Evolutionary conservation across 2,888 invertebrate genomes (phyloP), one percentile per base, ranked within the genome.

Genomic region (Pseudococcus longispinus): DNA sequence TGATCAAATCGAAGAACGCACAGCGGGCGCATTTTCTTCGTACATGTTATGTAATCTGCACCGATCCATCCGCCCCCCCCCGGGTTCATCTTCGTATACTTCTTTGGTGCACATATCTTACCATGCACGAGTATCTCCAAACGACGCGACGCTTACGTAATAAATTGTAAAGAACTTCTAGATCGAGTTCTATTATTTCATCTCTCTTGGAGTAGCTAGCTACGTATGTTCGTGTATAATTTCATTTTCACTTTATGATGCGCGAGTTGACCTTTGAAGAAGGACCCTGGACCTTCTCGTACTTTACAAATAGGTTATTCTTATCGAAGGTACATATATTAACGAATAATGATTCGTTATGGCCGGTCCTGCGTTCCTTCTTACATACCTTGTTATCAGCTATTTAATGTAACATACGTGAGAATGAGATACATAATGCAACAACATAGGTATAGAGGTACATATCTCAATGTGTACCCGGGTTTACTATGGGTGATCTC

Each of bases 181-280:
- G 74, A 74, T 74, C 29, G 74, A 9, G 3, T 15, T 29, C 37
- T 1, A 37, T 37, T 37, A 37, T 37, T 74, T n/a, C 74, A n/a
- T 74, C 37, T 74, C 2, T 26, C 26, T 23, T 20, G 26, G 26
- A 2, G 15, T 13, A 15, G 3, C 55, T 1, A 46, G 55, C 55
- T n/a, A 32, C 18, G 32, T 18, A 13, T 0, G 37, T 8, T 32
- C 5, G 32, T 32, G 9, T 5, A 37, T 37, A 37, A n/a, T n/a
- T n/a, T n/a, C 37, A 32, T 32, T 32, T 32, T 4, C 32, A 37
- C 74, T 74, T 13, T 74, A 74, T n/a, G n/a, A 18, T 2, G 37
- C 15, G 32, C n/a, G 74, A 74, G 74, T 37, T 74, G 74, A 74
- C 74, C 74, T 74, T 74, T 74, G 74, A 26, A 74, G 32, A 74